phyloP scores from a whole-genome alignment of 2,113 vertebrate genomes.

The Clarias macrocephalus region DNA sequence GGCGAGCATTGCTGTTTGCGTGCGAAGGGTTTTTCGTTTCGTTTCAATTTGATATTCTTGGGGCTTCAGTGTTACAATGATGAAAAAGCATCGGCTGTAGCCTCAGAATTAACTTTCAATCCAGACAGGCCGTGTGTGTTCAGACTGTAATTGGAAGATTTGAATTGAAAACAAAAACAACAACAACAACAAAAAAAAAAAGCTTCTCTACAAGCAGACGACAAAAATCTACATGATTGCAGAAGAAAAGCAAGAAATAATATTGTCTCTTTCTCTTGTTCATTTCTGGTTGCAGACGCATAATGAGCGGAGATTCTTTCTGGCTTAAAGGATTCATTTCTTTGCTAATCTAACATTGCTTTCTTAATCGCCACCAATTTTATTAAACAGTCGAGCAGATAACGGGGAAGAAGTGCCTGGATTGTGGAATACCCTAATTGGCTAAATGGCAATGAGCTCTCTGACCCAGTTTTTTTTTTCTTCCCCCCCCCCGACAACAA shows the following conservation, averaged over 20 bases:
- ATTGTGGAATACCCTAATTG: conserved; percentile 24
- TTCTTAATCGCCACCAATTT: conserved; percentile 55
- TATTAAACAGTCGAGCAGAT: conserved; percentile 61
- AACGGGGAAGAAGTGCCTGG: conserved; percentile 24
- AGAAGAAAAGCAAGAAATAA: neutral
- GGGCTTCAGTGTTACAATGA: neutral
- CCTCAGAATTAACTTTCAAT: neutral
- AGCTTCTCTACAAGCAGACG: too few species aligned
- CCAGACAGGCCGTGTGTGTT: neutral
- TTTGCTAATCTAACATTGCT: conserved; percentile 59
- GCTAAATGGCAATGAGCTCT: conserved; percentile 7
- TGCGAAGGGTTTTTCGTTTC: neutral
- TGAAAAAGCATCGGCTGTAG: neutral
- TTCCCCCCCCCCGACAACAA: neutral
- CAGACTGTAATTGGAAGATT: neutral
- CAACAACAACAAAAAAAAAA: neutral
- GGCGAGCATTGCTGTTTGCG: neutral
- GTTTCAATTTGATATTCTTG: neutral
- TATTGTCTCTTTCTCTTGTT: neutral
- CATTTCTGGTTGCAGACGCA: neutral
- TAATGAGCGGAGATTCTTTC: conserved; percentile 9
- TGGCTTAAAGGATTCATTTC: conserved; percentile 63
- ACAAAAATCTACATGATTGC: neutral
- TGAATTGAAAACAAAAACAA: neutral
- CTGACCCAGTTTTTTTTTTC: neutral